Base-by-base conservation (phyloP, 2,113 vertebrate species). In the Micronycteris hirsuta region DNA sequence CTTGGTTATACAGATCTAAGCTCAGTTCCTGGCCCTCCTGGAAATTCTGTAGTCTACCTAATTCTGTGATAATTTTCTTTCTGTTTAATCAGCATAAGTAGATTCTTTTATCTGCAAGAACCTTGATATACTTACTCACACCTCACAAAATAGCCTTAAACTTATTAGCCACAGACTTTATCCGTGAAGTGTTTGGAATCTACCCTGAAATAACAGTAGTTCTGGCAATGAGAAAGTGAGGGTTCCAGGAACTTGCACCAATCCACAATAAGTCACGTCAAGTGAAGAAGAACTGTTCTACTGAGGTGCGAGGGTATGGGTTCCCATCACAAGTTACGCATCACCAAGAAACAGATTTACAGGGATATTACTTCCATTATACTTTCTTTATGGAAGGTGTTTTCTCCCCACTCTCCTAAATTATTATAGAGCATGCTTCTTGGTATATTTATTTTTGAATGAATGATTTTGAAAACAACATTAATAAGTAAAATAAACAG, bases 401-500 rank as follows among this genome's bases (percentile, higher is more conserved):
- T 17, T 56, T 33, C n/a, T 41, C 3, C 19, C 5, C 9, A 31
- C n/a, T 49, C 5, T 9, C 31, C n/a, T 56, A 63, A 93, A 70
- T 89, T 80, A 89, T 95, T 63, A 78, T 13, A 89, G 13, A 83
- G 28, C 5, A 74, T 83, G 49, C 56, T 84, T 80, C 78, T 49
- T 65, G 43, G 22, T 74, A 28, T 91, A 89, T 85, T 91, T 96
- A 70, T 41, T 86, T 92, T 49, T 91, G 54, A 83, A 94, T 43
- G 43, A 73, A 86, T 81, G 15, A 65, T 94, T 95, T 38, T 71
- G 52, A 82, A 97, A 77, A 87, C 70, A 65, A 81, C 81, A 71
- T 80, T 80, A 81, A 36, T 76, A 33, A 93, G 47, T 65, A 65
- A 76, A 94, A 74, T 77, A 89, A 97, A 92, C 84, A 97, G 86